Conservation (phyloP, 2,888 invertebrate genomes). For the Sinodicranocentrus sp. region DNA sequence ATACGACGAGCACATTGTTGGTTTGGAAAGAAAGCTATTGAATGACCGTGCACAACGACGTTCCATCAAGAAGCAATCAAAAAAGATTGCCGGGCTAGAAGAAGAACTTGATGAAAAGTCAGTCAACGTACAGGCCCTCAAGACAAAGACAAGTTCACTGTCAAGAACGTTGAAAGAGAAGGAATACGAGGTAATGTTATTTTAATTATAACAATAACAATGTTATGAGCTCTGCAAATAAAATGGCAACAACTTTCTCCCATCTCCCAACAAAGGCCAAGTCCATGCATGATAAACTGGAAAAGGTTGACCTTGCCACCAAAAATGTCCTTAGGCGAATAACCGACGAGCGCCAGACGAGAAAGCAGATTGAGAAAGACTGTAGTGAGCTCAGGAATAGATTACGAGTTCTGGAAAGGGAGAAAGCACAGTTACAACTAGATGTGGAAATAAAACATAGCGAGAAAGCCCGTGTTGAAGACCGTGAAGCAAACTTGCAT, state of each 20-base stretch:
- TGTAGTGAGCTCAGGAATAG: conserved; percentile 54
- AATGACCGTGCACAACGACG: conserved; percentile 56
- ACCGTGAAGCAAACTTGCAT: conserved; percentile 41
- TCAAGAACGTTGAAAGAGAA: conserved; percentile 21
- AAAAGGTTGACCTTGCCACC: neutral
- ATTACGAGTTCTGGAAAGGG: conserved; percentile 66
- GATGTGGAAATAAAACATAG: conserved; percentile 68
- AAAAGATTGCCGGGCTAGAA: conserved; percentile 55
- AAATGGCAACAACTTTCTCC: neutral
- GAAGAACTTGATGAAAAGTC: conserved; percentile 50
- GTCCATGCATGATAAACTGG: conserved; percentile 63
- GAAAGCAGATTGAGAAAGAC: conserved; percentile 65
- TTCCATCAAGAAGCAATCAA: conserved; percentile 58
- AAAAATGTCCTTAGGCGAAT: conserved; percentile 53
- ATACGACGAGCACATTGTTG: conserved; percentile 72
- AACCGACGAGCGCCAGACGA: conserved; percentile 52
- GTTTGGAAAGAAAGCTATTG: conserved; percentile 69
- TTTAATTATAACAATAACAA: no score
- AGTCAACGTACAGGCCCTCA: conserved; percentile 15
- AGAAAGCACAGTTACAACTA: conserved; percentile 62
- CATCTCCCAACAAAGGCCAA: conserved; percentile 24
- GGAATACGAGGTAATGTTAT: conserved; percentile 60
- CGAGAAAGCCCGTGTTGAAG: conserved; percentile 57
- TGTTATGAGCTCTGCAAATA: no score
- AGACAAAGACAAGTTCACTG: conserved; percentile 9